phyloP scores from a whole-genome alignment of 2,113 vertebrate species.

The Seriola quinqueradiata region DNA sequence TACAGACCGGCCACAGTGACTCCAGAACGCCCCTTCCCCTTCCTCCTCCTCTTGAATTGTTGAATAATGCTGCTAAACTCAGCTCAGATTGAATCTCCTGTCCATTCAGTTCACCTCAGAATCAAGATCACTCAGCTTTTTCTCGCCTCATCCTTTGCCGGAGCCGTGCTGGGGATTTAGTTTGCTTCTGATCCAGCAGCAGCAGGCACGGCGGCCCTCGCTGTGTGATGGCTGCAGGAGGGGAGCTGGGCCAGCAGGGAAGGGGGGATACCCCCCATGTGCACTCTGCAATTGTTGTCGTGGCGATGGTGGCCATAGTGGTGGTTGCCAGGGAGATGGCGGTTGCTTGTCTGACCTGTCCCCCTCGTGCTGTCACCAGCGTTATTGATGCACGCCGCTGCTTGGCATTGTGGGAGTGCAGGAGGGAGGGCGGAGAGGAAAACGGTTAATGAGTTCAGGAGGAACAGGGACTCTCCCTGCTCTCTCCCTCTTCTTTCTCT shows the following conservation, averaged over 20 bases:
- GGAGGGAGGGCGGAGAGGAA: slow-evolving; percentile 80
- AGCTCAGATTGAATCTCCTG: slow-evolving; percentile 56
- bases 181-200: slow-evolving; percentile 76
- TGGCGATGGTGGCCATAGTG: slow-evolving; percentile 78
- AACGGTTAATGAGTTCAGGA: slow-evolving; percentile 84
- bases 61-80: slow-evolving; percentile 54
- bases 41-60: slow-evolving; percentile 49
- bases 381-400: slow-evolving; percentile 83
- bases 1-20: slow-evolving; percentile 20
- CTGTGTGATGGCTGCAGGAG: slow-evolving; percentile 69
- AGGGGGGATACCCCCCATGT: slow-evolving; percentile 62
- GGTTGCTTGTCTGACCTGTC: slow-evolving; percentile 83
- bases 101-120: slow-evolving; percentile 73
- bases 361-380: slow-evolving; percentile 80
- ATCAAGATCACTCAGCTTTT: slow-evolving; percentile 73
- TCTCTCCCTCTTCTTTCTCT: slow-evolving; percentile 53
- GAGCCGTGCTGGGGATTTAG: slow-evolving; percentile 76
- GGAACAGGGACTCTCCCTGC: slow-evolving; percentile 72
- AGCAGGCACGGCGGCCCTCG: slow-evolving; percentile 71
- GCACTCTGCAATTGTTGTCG: slow-evolving; percentile 78
- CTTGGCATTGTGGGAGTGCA: slow-evolving; percentile 80
- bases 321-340: slow-evolving; percentile 82
- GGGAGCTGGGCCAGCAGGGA: slow-evolving; percentile 68
- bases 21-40: slow-evolving; percentile 25
- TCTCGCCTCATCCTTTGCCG: slow-evolving; percentile 67